phyloP scores from a whole-genome alignment of 1,140 invertebrate genomes.

The Drosophila parvula region DNA sequence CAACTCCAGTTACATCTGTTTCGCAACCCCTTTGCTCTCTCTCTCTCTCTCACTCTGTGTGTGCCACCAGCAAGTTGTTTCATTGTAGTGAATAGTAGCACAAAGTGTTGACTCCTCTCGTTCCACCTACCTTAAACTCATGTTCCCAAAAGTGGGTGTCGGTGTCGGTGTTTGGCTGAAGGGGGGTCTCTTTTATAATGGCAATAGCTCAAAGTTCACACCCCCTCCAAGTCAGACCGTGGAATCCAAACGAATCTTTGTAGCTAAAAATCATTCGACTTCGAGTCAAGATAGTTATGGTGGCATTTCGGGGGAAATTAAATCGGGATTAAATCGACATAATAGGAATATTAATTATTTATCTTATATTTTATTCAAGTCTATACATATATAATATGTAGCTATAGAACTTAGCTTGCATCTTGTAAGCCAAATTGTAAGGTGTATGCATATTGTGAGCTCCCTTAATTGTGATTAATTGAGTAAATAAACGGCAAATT shows the following conservation, averaged over 20 bases:
- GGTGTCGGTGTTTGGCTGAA: background rate
- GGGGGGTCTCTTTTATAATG: background rate
- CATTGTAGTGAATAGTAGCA: constrained; percentile 3
- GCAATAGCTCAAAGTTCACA: constrained; percentile 21
- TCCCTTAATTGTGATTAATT: constrained; percentile 22
- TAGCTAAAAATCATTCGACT: background rate
- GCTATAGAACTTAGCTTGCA: too few species aligned
- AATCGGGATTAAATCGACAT: background rate
- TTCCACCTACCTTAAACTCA: background rate
- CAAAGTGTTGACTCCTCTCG: constrained; percentile 2
- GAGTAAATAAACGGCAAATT: constrained; percentile 19
- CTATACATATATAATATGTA: too few species aligned
- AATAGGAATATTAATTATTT: background rate
- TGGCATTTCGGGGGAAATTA: background rate
- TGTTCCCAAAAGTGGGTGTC: background rate
- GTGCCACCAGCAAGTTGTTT: constrained; percentile 4
- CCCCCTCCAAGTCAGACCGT: too few species aligned
- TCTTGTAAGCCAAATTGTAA: background rate
- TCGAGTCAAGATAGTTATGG: too few species aligned
- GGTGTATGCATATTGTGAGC: background rate
- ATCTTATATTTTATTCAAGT: background rate
- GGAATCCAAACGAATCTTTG: background rate
- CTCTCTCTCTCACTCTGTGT: background rate
- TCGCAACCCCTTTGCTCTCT: background rate
- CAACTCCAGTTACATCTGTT: constrained; percentile 23